These are phyloP conservation scores for Augochlorella aurata DNA, from an alignment of 2,888 invertebrate genomes.

Conservation along the genomic window DNA sequence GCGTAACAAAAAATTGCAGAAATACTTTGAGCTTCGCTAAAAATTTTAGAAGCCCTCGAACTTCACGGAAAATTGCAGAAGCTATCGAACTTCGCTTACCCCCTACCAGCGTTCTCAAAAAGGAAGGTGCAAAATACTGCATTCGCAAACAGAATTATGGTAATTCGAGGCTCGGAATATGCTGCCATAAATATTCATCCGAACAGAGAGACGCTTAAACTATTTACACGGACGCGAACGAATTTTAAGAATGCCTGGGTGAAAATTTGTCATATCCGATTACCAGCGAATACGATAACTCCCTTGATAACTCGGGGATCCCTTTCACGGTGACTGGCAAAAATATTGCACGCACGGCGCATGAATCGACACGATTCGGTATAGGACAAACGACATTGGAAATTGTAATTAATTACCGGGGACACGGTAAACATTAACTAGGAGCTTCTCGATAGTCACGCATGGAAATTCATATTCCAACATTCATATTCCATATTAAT, in stretches of 20 bases:
- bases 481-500: not conserved
- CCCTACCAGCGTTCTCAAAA: not conserved
- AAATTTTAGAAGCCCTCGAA: no score
- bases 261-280: constrained; percentile 60
- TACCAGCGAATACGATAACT: constrained; percentile 46
- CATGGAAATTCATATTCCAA: not conserved
- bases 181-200: constrained; percentile 64
- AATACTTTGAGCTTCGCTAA: no score
- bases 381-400: constrained; percentile 17
- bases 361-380: constrained; percentile 31
- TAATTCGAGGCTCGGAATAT: constrained; percentile 49
- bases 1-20: no score
- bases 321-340: constrained; percentile 34
- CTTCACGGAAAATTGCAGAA: no score
- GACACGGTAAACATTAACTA: constrained; percentile 12
- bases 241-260: constrained; percentile 43
- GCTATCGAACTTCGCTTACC: not conserved
- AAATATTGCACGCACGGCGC: constrained; percentile 31
- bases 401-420: constrained; percentile 33
- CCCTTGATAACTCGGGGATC: constrained; percentile 44
- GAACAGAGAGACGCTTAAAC: constrained; percentile 34
- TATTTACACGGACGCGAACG: constrained; percentile 59
- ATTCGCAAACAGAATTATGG: constrained; percentile 58
- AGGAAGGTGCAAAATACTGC: constrained; percentile 32
- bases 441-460: not conserved